Evolutionary conservation across 2,797 vertebrate species (phyloP), one percentile per base, ranked within the genome.

Genomic region (Danionella dracula): DNA sequence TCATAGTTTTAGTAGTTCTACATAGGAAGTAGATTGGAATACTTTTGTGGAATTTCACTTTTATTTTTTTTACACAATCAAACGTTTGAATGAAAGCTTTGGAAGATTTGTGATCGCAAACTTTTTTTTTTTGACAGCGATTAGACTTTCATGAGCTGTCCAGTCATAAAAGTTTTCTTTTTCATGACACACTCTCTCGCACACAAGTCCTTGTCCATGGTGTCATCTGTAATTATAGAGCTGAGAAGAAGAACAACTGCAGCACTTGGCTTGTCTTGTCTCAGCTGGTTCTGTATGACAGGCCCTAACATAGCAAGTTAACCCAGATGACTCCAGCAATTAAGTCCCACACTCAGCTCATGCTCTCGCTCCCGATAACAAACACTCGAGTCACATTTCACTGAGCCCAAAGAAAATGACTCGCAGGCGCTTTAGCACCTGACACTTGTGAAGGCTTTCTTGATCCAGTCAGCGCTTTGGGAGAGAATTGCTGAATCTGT

Each of bases 281-380:
- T 48, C 46, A 56, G 63, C 63, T 55, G 16, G 21, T 21, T 57
- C 5, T 23, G 21, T 32, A 49, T 66, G 53, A 49, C 64, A 40
- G 64, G 42, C 56, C 64, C 44, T 57, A 66, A 66, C 64, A 48
- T 41, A 57, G 64, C 51, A 57, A 66, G 53, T 66, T 66, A 48
- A 57, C 64, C 53, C 53, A 48, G 64, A 66, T 49, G 64, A 66
- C 64, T 56, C 42, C 64, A 57, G 64, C 53, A 48, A 66, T 66
- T 66, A 57, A 66, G 42, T 57, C 44, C 64, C 44, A 66, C 53
- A 20, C 32, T 57, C 42, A 31, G 63, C 53, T 19, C 34, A 56
- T 56, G 53, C 42, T 66, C 63, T 66, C 41, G 41, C 15, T 49
- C 32, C 53, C 23, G 17, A 66, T 57, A 55, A 65, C 50, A 65